Evolutionary conservation across 2,797 vertebrate genomes (phyloP).

Genomic region (Loris lydekkerianus): DNA sequence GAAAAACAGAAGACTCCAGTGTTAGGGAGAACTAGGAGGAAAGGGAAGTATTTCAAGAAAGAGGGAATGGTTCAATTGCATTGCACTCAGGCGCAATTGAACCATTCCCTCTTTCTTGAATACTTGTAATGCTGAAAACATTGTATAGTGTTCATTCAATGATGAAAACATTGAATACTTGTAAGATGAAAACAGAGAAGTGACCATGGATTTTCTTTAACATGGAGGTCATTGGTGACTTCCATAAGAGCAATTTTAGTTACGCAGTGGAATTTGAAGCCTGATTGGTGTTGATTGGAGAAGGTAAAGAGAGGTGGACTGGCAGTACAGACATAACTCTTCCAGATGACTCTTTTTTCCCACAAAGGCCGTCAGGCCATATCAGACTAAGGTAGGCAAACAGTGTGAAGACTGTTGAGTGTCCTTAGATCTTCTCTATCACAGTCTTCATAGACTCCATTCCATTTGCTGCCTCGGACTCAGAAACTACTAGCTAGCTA

Average conservation of each 20-base stretch:
- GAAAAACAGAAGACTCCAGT: background rate
- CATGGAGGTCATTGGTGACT: background rate
- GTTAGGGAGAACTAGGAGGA: background rate
- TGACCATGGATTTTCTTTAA: background rate
- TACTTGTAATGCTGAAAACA: no score
- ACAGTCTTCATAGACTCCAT: background rate
- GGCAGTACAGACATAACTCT: background rate
- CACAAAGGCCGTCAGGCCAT: background rate
- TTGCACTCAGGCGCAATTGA: background rate
- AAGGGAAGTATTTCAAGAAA: conserved; percentile 32
- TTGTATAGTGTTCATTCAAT: no score
- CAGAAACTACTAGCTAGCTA: conserved; percentile 2
- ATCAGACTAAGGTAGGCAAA: background rate
- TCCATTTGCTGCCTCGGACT: background rate
- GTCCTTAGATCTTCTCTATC: conserved; percentile 1
- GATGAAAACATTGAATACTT: no score
- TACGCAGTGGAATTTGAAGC: conserved; percentile 37
- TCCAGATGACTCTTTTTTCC: background rate
- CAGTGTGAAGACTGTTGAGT: background rate
- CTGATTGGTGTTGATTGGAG: background rate
- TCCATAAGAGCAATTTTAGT: conserved; percentile 13
- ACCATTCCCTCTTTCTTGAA: no score
- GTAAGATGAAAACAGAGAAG: background rate
- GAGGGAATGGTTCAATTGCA: background rate
- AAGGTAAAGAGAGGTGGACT: background rate